Evolutionary conservation across 2,797 vertebrate species (phyloP), one percentile per base, ranked within the genome.

Genomic region (Eupleurogrammus muticus): DNA sequence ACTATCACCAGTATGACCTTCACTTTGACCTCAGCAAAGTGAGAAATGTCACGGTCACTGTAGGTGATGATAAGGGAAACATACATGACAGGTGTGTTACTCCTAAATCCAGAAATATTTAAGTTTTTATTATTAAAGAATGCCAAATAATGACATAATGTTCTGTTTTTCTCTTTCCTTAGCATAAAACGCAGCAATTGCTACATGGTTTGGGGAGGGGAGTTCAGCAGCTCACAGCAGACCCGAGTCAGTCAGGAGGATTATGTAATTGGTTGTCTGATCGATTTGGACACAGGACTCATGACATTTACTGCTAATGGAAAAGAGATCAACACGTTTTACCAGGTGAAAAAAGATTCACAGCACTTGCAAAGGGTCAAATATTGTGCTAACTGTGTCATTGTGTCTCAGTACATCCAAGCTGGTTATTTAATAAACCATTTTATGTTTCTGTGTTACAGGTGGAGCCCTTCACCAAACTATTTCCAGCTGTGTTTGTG

Each of bases 111-210:
- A 23, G 12, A 44, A 51, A 1, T 0, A 16, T 17, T 1, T 36
- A n/a, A n/a, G 1, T 13, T 56, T 60, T 42, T 28, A 6, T 28
- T 16, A 35, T 38, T 59, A 1, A 12, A 28, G 3, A 23, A 56
- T 12, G 9, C 5, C 5, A 23, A 64, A 34, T 23, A 38, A 20
- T 10, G 0, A 0, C 10, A n/a, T n/a, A n/a, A n/a, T n/a, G n/a
- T 32, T 50, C 2, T 6, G 3, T 21, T 4, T 11, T 63, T 57
- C 11, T 28, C 42, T 51, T 66, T 44, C 9, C 50, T 44, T 82
- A 99, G 97, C 87, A 96, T 98, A 77, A 98, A 97, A 75, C 94
- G 97, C 66, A 97, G 96, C 87, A 98, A 97, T 89, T 99, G 97
- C 89, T 99, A 98, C 92, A 97, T 98, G 96, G 96, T 98, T 1